These are phyloP conservation scores for Brachypalpus laphriformis DNA, from an alignment of 2,888 invertebrate species.

Conservation along the genomic window DNA sequence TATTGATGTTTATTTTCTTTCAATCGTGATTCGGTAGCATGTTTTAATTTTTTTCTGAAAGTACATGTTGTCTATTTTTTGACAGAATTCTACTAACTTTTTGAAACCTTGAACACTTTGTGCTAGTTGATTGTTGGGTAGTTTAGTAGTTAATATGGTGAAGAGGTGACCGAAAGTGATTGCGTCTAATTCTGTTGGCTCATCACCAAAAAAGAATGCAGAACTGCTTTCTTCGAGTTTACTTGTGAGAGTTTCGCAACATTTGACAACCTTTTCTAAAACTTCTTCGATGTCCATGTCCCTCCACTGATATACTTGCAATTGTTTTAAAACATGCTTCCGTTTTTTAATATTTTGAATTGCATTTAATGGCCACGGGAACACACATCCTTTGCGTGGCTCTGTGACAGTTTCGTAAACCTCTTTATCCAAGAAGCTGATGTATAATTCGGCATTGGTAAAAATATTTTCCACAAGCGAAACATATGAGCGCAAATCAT, in stretches of 20 bases:
- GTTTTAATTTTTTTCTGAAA: conserved; percentile 82
- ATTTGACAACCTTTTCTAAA: conserved; percentile 88
- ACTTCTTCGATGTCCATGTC: conserved; percentile 91
- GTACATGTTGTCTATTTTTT: conserved; percentile 92
- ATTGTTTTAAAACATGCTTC: conserved; percentile 86
- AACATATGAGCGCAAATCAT: conserved; percentile 97
- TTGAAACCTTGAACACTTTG: conserved; percentile 90
- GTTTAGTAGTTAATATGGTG: conserved; percentile 94
- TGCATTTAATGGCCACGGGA: conserved; percentile 95
- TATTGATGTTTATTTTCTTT: background rate
- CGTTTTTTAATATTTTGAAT: conserved; percentile 92
- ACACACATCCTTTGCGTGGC: conserved; percentile 93
- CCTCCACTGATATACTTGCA: conserved; percentile 92
- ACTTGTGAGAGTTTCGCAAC: conserved; percentile 93
- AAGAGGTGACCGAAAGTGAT: conserved; percentile 98
- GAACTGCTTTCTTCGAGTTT: conserved; percentile 91
- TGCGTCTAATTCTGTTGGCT: conserved; percentile 97
- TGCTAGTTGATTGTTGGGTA: conserved; percentile 92
- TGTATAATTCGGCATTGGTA: conserved; percentile 93
- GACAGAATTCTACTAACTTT: conserved; percentile 91
- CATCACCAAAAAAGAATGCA: conserved; percentile 88
- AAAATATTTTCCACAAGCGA: conserved; percentile 94
- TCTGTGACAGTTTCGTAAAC: conserved; percentile 93
- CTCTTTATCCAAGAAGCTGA: conserved; percentile 92
- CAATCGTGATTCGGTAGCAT: background rate